Evolutionary conservation across 1,140 invertebrate genomes (phyloP).

Genomic region (Cephus cinctus): DNA sequence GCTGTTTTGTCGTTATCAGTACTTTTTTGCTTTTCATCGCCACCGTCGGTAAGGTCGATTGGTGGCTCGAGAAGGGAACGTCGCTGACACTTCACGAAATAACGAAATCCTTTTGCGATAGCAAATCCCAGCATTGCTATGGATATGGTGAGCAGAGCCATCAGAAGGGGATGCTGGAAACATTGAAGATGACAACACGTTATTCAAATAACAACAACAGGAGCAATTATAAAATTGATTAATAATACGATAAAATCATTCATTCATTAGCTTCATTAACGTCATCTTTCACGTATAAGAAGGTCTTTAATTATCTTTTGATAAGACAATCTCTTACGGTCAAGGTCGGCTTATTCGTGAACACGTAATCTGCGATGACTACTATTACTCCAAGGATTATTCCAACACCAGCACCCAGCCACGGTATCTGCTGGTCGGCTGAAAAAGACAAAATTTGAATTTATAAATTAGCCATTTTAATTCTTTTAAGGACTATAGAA

Average conservation of each 20-base stretch:
- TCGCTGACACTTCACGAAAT: conserved; percentile 58
- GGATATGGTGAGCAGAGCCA: conserved; percentile 60
- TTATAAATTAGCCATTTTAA: conserved; percentile 6
- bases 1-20: conserved; percentile 33
- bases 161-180: conserved; percentile 61
- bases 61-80: conserved; percentile 59
- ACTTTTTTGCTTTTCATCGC: conserved; percentile 35
- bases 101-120: conserved; percentile 58
- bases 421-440: conserved; percentile 73
- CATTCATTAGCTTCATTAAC: too few relatives aligned
- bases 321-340: conserved; percentile 60
- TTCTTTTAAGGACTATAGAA: conserved; percentile 12
- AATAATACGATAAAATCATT: too few relatives aligned
- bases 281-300: too few relatives aligned
- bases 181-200: too few relatives aligned
- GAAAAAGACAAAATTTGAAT: conserved; percentile 39
- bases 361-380: conserved; percentile 69
- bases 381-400: conserved; percentile 70
- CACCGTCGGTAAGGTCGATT: conserved; percentile 46
- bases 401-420: conserved; percentile 73
- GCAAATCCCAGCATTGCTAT: conserved; percentile 63
- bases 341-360: conserved; percentile 66
- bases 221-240: too few relatives aligned
- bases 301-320: too few relatives aligned
- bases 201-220: too few relatives aligned